Base-by-base conservation (phyloP, 2,797 vertebrate species). In the Lepilemur septentrionalis region DNA sequence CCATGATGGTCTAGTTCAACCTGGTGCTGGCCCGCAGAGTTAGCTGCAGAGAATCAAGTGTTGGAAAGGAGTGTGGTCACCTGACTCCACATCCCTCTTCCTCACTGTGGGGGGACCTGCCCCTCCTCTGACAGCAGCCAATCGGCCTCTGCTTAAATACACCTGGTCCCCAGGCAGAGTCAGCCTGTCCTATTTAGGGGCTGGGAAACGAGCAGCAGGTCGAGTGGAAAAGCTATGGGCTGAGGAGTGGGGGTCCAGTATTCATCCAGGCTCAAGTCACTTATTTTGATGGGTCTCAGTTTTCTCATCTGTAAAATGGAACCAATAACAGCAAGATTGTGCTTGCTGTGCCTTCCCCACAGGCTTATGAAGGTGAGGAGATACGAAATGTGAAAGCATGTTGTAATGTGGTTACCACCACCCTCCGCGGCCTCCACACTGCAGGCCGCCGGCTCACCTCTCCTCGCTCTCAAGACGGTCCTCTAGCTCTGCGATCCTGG, bases 391-490 rank as follows among this genome's bases (percentile, higher is more conserved):
- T 23, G 6, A n/a, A 18, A 30, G n/a, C 15, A 0, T 25, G 5
- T 9, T 7, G 38, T 18, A 30, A 57, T 0, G 4, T 4, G 32
- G 25, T 3, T 2, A 7, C 52, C 55, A 3, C 25, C 1, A 18
- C 72, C 57, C 5, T 0, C 67, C 41, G 32, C 83, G 25, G 57
- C 46, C 67, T 59, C 23, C 15, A 20, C n/a, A 14, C 41, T 41
- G 1, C 4, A 15, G 61, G 5, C 2, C 22, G 41, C 41, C 46
- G 2, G 35, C 94, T 97, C 98, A 99, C 99, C 99, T 99, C 97
- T 99, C 99, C 97, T 99, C 99, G 5, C 93, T 99, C 98, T 99
- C 99, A 69, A 99, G 99, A 32, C 99, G 98, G 98, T 99, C 99
- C 98, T 99, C 99, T 94, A 99, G 99, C 98, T 99, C 99, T 63